phyloP scores from a whole-genome alignment of 2,113 vertebrate genomes.

The Hyperopisus bebe region DNA sequence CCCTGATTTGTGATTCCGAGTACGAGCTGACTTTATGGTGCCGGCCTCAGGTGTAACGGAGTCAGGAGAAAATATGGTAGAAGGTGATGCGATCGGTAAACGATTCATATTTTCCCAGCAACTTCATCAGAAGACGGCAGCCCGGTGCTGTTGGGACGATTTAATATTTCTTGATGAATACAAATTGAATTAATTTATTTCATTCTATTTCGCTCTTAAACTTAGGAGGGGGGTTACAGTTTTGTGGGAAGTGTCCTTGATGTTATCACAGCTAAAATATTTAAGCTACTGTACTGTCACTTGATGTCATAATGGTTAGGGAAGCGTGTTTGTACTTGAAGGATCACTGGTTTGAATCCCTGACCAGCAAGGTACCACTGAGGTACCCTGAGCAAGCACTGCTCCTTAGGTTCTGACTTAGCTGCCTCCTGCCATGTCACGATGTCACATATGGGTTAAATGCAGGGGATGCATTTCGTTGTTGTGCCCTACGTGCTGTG shows the following conservation, averaged over 20 bases:
- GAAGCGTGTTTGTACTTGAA: too few species aligned
- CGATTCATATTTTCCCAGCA: neutral
- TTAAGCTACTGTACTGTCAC: neutral
- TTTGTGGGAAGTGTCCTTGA: neutral
- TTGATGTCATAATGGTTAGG: too few species aligned
- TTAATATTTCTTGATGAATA: neutral
- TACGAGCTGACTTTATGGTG: neutral
- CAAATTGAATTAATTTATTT: neutral
- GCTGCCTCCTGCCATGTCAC: too few species aligned
- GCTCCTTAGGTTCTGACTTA: too few species aligned
- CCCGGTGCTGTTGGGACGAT: neutral
- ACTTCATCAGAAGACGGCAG: neutral
- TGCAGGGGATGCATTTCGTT: too few species aligned
- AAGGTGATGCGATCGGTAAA: neutral
- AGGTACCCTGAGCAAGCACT: too few species aligned
- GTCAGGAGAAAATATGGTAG: neutral
- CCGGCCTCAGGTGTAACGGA: neutral
- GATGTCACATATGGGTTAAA: too few species aligned
- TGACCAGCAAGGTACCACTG: too few species aligned
- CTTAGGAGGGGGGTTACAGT: neutral
- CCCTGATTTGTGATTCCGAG: slow-evolving; percentile 1
- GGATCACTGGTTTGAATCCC: too few species aligned
- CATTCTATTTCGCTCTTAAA: neutral
- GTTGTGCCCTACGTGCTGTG: too few species aligned
- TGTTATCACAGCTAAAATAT: neutral